Conservation (phyloP, 2,888 invertebrate genomes). For the Drosophila dives region DNA sequence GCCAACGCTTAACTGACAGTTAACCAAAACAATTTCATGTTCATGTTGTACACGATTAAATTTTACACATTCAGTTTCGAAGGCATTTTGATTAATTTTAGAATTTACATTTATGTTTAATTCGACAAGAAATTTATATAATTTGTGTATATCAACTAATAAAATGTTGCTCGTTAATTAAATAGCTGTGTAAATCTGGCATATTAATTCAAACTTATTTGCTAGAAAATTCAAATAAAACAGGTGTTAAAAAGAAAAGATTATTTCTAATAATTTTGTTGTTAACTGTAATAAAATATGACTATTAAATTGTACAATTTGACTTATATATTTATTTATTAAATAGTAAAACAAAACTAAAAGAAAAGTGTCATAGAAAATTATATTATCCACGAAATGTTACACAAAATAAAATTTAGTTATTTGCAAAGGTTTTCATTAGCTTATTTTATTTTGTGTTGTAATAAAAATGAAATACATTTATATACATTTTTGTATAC, state of each 20-base stretch:
- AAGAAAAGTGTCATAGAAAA: not conserved
- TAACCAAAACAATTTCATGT: conserved; percentile 9
- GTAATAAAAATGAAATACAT: conserved; percentile 1
- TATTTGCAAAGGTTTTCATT: not conserved
- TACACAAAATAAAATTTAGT: not conserved
- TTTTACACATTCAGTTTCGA: not conserved
- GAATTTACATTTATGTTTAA: no score
- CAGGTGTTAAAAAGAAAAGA: not conserved
- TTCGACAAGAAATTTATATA: not conserved
- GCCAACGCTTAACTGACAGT: conserved; percentile 5
- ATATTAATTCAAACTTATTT: not conserved
- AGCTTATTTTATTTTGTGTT: not conserved
- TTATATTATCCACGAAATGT: not conserved
- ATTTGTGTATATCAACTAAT: not conserved
- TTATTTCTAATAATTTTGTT: not conserved
- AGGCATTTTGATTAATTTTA: not conserved
- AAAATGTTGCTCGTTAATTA: not conserved
- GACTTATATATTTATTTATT: not conserved
- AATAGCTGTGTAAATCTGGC: not conserved
- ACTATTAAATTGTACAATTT: not conserved
- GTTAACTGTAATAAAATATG: not conserved
- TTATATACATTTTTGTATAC: not conserved
- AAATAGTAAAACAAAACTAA: not conserved
- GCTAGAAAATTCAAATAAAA: not conserved
- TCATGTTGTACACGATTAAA: not conserved